Evolutionary conservation across 2,888 invertebrate species (phyloP), one percentile per base, ranked within the genome.

Genomic region (Catocala fraxini): DNA sequence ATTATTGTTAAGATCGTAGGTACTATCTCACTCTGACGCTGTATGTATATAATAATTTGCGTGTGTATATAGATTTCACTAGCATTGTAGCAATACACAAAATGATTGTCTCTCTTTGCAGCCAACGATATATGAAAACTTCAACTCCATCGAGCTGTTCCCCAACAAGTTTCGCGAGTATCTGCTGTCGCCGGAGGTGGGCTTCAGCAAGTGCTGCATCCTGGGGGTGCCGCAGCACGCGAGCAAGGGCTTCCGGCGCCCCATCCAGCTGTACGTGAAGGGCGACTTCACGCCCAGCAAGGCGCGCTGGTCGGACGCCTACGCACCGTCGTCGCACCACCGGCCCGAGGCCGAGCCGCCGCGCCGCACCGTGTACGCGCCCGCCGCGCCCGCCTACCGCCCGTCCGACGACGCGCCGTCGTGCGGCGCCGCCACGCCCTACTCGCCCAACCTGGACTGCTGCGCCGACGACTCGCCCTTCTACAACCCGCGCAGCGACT

Each of bases 121-220:
- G 98, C 97, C 97, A 81, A 96, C 96, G 10, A 98, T 98, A 71
- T 97, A 96, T 86, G 96, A 97, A 80, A 98, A 98, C 87, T 99
- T 97, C 94, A 96, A 97, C 80, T 95, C 95, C 56, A 98, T 99
- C 74, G 96, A 97, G 85, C 96, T 99, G 84, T 97, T 97, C 78
- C 99, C 99, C 6, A 97, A 98, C 78, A 97, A 97, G 84, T 99
- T 99, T 89, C 97, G 97, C 55, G 98, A 99, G 83, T 99, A 97
- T 90, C 95, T 99, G 43, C 95, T 99, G 4, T 97, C 97, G 25
- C 95, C 97, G 0, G 98, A 98, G 84, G 97, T 99, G 49, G 99
- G 99, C 5, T 99, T 99, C 92, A 97, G 96, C 82, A 98, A 97
- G 84, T 98, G 97, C 84, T 98, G 98, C 84, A 96, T 97, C 2